Evolutionary conservation across 2,797 vertebrate genomes (phyloP).

Genomic region (Rallus crepitans): DNA sequence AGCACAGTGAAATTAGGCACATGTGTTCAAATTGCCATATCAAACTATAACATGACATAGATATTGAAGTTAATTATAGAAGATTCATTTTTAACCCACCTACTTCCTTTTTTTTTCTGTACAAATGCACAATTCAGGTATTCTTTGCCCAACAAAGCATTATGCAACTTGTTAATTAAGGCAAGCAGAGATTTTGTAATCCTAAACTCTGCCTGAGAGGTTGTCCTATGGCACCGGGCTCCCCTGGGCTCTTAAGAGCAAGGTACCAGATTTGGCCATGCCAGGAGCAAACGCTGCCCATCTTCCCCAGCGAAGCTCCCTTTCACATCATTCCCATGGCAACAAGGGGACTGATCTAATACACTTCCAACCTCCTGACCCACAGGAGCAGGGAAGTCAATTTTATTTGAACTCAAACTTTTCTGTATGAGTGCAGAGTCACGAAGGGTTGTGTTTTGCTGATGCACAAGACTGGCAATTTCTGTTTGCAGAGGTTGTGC

Average conservation of each 20-base stretch:
- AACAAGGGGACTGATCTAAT: background rate
- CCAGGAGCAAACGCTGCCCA: background rate
- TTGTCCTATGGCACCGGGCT: background rate
- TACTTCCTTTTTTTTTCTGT: background rate
- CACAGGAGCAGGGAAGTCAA: background rate
- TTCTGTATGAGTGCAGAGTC: background rate
- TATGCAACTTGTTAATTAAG: background rate
- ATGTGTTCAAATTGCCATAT: background rate
- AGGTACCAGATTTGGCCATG: background rate
- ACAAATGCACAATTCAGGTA: background rate
- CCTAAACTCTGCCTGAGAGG: background rate
- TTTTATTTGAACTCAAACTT: background rate
- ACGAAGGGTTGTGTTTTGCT: background rate
- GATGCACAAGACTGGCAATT: background rate
- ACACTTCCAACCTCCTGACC: background rate
- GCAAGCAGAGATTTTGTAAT: background rate
- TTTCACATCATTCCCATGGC: background rate
- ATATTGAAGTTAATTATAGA: constrained; percentile 10
- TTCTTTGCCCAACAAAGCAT: background rate
- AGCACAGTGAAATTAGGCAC: background rate
- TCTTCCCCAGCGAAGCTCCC: background rate
- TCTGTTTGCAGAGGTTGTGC: background rate
- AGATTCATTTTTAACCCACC: background rate
- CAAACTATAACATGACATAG: background rate
- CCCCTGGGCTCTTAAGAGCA: background rate